A percentile compares a stretch with the other conserved stretches of the same genome.
phyloP scores from a whole-genome alignment of 2,888 invertebrate species.

The Ophonus ardosiacus region DNA sequence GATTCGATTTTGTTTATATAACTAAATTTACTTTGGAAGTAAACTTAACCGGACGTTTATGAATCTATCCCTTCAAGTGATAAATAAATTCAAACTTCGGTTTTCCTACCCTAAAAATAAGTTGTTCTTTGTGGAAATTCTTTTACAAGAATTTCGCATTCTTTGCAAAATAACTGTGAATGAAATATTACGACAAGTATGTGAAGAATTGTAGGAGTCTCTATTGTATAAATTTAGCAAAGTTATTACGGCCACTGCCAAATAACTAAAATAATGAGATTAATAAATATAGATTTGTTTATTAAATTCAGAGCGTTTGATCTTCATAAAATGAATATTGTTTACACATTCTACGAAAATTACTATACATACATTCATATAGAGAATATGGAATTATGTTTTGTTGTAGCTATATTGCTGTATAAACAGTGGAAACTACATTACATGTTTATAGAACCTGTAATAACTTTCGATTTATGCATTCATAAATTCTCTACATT shows the following conservation, averaged over 20 bases:
- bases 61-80: not conserved
- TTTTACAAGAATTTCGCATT: not conserved
- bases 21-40: too few species aligned
- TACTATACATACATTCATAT: not conserved
- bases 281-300: not conserved
- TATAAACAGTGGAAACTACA: not conserved
- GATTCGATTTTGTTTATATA: too few species aligned
- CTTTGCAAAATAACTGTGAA: conserved; percentile 5
- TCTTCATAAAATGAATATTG: not conserved
- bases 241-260: not conserved
- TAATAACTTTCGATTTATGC: not conserved
- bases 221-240: not conserved
- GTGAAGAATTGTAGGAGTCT: not conserved
- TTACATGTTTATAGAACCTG: not conserved
- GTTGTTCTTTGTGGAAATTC: not conserved
- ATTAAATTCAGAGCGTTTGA: not conserved
- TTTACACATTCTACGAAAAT: not conserved
- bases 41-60: too few species aligned
- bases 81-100: not conserved
- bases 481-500: not conserved
- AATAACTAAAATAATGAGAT: not conserved
- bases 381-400: not conserved
- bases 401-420: not conserved
- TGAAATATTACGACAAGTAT: conserved; percentile 15
- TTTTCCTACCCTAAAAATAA: not conserved